Evolutionary conservation across 53 echinoderm and acorn worm genomes (phyloP), one percentile per base, ranked within the genome.

Genomic region (Mesocentrotus franciscanus): DNA sequence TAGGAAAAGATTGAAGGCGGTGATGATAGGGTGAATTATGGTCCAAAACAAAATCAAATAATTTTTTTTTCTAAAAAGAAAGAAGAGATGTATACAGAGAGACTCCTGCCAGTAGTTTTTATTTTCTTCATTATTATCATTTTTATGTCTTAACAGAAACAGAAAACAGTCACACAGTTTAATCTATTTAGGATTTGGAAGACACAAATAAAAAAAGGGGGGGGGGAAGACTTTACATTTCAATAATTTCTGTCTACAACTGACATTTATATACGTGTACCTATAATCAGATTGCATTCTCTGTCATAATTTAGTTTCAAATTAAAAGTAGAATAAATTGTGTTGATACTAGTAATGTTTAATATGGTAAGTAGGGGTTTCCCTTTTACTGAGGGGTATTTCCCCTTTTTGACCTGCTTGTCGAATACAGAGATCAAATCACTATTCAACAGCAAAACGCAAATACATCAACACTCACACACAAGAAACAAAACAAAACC

Each of bases 381-480:
- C 16, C 64, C 64, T 7, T 71, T 27, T 11, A 76, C 33, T 76
- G 0, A 12, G 36, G 64, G 81, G 81, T 36, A 39, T 39, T 39
- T 17, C 42, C 64, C 20, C 81, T 42, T 42, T 16, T 81, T 78
- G 78, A 14, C 13, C 30, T 33, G 33, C 4, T 14, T 30, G 32
- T 33, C 16, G 79, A 79, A 18, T 36, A 4, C 2, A 17, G 14
- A 17, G 34, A 13, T 78, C 9, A 34, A 34, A 13, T 32, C 34
- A 34, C 8, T 42, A 24, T 87, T 85, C 57, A 55, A 26, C 87
- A 58, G 34, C 87, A 58, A 20, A 58, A 58, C 27, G 59, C 59
- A 87, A 56, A 57, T 57, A 87, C 87, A 56, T 58, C 58, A 56
- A 87, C 87, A 42, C 81, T 39, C 81, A 87, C 58, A 27, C 87